Evolutionary conservation across 2,113 vertebrate genomes (phyloP), one percentile per base, ranked within the genome.

Genomic region (Potamarius usumacintae): DNA sequence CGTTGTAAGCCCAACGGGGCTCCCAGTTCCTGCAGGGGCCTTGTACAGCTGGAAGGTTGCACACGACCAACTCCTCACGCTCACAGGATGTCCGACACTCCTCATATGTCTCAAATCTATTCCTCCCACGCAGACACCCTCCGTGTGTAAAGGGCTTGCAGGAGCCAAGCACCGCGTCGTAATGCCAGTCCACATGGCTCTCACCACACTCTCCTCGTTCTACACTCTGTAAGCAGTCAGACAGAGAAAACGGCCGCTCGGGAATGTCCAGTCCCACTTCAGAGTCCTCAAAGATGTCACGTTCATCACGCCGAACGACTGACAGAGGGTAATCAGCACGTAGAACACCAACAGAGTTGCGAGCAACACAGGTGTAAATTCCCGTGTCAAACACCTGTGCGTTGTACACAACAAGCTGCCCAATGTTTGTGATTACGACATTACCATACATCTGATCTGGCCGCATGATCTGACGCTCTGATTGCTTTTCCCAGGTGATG

Each of bases 381-480:
- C 98, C 98, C 0, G 98, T 96, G 0, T 99, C 98, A 92, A 97
- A 96, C 0, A 95, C 94, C 92, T 95, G 96, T 6, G 97, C 97
- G 0, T 97, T 99, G 94, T 99, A 99, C 86, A 99, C 96, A 62
- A 99, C 98, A 9, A 99, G 95, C 94, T 99, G 98, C 4, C 97
- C 98, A 0, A 98, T 97, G 94, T 98, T 99, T 87, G 98, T 99
- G 88, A 99, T 97, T 5, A 99, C 98, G 82, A 99, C 95, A 0
- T 99, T 99, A 87, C 97, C 98, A 0, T 98, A 99, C 97, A 99
- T 98, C 93, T 97, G 98, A 92, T 99, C 98, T 0, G 98, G 98
- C 82, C 96, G 93, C 98, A 99, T 98, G 89, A 98, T 96, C 63
- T 97, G 96, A 52, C 93, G 93, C 20, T 97, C 97, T 0, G 96